Conservation (phyloP, 2,888 invertebrate species). For the Thymelicus lineola region DNA sequence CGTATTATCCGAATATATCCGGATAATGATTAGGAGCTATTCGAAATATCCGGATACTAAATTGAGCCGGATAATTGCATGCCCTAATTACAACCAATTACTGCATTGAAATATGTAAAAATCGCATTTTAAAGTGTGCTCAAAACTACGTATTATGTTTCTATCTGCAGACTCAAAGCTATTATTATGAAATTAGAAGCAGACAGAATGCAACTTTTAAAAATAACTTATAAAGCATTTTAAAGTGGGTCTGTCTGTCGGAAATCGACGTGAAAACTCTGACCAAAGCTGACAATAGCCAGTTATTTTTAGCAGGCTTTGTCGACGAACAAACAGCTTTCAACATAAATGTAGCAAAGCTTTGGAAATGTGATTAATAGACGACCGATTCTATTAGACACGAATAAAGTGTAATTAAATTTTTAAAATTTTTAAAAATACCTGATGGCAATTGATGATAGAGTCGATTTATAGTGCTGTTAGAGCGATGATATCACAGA, state of each 20-base stretch:
- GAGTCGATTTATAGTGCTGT: no score
- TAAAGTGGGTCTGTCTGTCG: constrained; percentile 18
- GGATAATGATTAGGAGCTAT: no score
- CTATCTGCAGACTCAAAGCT: neutral
- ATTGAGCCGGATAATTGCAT: no score
- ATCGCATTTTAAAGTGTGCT: no score
- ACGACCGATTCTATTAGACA: constrained; percentile 11
- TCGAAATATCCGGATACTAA: no score
- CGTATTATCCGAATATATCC: no score
- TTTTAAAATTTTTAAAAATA: no score
- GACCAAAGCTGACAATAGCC: constrained; percentile 17
- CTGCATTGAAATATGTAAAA: no score
- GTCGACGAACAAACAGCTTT: constrained; percentile 18
- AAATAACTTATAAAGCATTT: constrained; percentile 14
- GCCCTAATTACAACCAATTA: no score
- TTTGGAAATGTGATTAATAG: constrained; percentile 21
- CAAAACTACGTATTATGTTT: no score
- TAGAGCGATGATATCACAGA: no score
- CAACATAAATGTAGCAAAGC: constrained; percentile 3
- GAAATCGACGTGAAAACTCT: constrained; percentile 27
- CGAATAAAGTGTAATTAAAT: neutral
- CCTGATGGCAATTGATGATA: no score
- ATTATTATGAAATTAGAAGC: constrained; percentile 5
- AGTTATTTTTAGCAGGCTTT: constrained; percentile 22
- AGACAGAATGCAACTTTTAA: neutral